Conservation (phyloP, 2,113 vertebrate species). For the Fulmarus glacialis region DNA sequence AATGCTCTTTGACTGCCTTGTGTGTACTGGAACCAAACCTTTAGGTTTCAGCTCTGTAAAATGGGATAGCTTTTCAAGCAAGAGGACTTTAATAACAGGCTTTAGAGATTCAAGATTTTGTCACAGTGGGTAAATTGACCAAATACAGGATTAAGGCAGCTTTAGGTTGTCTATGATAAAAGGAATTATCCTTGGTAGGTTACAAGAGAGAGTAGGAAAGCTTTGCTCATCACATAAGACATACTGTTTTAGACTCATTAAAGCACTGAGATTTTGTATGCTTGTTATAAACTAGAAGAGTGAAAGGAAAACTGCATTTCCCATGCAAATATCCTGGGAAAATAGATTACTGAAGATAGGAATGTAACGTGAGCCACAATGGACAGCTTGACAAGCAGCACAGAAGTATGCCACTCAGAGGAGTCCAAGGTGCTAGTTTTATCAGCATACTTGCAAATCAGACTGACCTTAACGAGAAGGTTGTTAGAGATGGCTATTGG, state of each 20-base stretch:
- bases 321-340: conserved; percentile 21
- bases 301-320: background rate
- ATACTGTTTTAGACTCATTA: background rate
- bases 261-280: background rate
- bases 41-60: conserved; percentile 6
- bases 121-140: conserved; percentile 26
- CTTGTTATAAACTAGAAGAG: conserved; percentile 27
- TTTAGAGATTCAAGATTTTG: conserved; percentile 22
- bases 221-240: conserved; percentile 26
- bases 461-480: background rate
- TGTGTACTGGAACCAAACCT: conserved; percentile 7
- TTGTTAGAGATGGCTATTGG: background rate
- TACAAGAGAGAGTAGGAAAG: conserved; percentile 22
- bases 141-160: conserved; percentile 25
- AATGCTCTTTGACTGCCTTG: background rate
- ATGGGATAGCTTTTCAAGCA: conserved; percentile 1
- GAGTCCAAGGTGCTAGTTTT: background rate
- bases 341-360: background rate
- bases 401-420: background rate
- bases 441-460: background rate
- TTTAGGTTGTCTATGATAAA: conserved; percentile 35
- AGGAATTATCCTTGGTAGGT: conserved; percentile 12
- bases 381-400: background rate
- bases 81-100: background rate
- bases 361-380: background rate